Evolutionary conservation across 92 coral and sea anemone genomes (phyloP).

Genomic region (Porites cylindrica): DNA sequence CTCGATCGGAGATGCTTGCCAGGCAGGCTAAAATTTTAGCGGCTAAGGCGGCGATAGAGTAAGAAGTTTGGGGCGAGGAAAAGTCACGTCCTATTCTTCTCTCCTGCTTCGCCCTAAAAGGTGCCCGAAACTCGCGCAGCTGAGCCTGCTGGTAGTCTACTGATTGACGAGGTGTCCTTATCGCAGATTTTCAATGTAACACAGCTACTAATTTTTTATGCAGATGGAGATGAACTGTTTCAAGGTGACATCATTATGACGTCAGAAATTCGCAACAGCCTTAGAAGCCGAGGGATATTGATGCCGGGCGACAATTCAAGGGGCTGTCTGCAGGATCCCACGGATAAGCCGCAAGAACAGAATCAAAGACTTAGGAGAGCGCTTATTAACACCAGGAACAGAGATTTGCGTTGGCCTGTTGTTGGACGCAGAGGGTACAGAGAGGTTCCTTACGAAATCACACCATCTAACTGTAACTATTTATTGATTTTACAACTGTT

Average conservation of each 20-base stretch:
- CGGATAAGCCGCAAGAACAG: not conserved
- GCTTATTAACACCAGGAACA: slow-evolving; percentile 7
- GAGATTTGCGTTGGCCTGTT: slow-evolving; percentile 33
- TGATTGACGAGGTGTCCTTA: too few species aligned
- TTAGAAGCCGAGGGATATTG: slow-evolving; percentile 49
- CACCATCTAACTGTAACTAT: slow-evolving; percentile 41
- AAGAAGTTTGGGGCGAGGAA: too few species aligned
- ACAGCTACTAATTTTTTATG: not conserved
- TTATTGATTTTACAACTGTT: too few species aligned
- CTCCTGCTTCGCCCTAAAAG: too few species aligned
- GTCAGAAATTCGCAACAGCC: slow-evolving; percentile 8
- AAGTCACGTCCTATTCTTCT: too few species aligned
- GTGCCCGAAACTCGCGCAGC: too few species aligned
- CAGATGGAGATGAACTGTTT: slow-evolving; percentile 37
- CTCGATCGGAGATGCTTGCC: too few species aligned
- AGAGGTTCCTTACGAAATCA: slow-evolving; percentile 66
- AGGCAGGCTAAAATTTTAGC: too few species aligned
- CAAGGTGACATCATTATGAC: slow-evolving; percentile 72
- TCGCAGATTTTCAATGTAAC: not conserved
- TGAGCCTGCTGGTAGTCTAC: too few species aligned
- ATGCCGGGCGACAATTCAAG: slow-evolving; percentile 29
- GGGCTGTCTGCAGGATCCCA: not conserved
- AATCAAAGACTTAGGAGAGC: slow-evolving; percentile 42
- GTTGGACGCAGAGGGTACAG: slow-evolving; percentile 30
- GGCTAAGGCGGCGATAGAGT: too few species aligned